Base-by-base conservation (phyloP, 2,888 invertebrate genomes). In the Atrina japonica region DNA sequence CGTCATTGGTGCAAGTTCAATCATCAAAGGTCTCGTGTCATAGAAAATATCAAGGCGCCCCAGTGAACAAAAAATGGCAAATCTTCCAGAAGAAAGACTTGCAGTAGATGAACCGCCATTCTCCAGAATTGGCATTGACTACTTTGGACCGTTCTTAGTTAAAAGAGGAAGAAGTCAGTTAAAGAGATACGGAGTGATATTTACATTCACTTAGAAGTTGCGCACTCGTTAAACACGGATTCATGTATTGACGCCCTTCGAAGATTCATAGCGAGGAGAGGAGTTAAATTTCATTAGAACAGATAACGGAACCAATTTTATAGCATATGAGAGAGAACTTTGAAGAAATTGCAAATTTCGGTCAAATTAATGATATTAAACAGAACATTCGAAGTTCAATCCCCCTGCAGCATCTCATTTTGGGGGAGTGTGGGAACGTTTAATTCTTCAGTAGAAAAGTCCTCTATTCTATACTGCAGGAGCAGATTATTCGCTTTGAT, bases 141-240 rank as follows among this genome's bases (percentile, higher is more conserved):
- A n/a, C n/a, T n/a, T n/a, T 66, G 2, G 43, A 11, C n/a, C n/a
- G n/a, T n/a, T n/a, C n/a, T n/a, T n/a, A n/a, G n/a, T n/a, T n/a
- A n/a, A n/a, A n/a, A n/a, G 59, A n/a, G 72, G 69, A 18, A 40
- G 80, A 27, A 66, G 64, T 47, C 11, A 29, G 9, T 56, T 73
- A 6, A 78, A 80, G 40, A 47, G 77, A 11, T 80, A 77, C 43
- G 75, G 77, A 11, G 70, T 72, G 2, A 58, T 80, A 7, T 80
- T 78, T 43, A 77, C 76, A 2, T 73, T 73, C n/a, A n/a, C n/a
- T n/a, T n/a, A n/a, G n/a, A n/a, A n/a, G n/a, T n/a, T n/a, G n/a
- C n/a, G n/a, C n/a, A n/a, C n/a, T n/a, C n/a, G n/a, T n/a, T n/a
- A n/a, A n/a, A n/a, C n/a, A n/a, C n/a, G n/a, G n/a, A n/a, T n/a